Percentiles rank a stretch among this genome's conserved stretches.
Evolutionary conservation across 1,140 invertebrate genomes (phyloP).

Genomic region (Rhagoletis pomonella): DNA sequence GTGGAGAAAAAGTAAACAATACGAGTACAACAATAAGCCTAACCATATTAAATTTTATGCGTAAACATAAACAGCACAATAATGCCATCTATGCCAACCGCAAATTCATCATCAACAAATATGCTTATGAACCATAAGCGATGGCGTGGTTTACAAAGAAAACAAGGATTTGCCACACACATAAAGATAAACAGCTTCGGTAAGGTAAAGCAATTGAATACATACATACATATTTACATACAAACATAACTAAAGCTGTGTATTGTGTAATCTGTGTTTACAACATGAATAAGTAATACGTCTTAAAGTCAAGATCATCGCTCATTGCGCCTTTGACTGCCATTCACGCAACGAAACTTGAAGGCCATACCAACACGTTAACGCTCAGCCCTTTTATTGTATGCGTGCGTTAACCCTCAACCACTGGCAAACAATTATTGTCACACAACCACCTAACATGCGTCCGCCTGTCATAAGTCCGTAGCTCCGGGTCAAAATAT

Average conservation of each 20-base stretch:
- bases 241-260: neutral
- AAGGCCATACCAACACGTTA: neutral
- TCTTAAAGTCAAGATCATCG: slow-evolving; percentile 38
- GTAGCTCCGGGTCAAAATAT: too few relatives aligned
- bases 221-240: neutral
- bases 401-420: too few relatives aligned
- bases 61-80: neutral
- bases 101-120: neutral
- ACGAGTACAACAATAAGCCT: neutral
- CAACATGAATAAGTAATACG: slow-evolving; percentile 12
- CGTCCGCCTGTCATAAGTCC: too few relatives aligned
- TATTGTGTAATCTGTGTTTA: too few relatives aligned
- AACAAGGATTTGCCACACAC: neutral
- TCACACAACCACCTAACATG: too few relatives aligned
- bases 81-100: slow-evolving; percentile 5
- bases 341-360: neutral
- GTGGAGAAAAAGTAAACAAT: neutral
- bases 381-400: too few relatives aligned
- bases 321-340: slow-evolving; percentile 4
- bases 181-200: too few relatives aligned
- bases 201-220: neutral
- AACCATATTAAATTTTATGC: neutral
- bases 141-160: too few relatives aligned
- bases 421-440: too few relatives aligned
- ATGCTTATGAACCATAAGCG: neutral